Evolutionary conservation across 2,797 vertebrate genomes (phyloP), one percentile per base, ranked within the genome.

Genomic region (Eurystomus glaucurus): DNA sequence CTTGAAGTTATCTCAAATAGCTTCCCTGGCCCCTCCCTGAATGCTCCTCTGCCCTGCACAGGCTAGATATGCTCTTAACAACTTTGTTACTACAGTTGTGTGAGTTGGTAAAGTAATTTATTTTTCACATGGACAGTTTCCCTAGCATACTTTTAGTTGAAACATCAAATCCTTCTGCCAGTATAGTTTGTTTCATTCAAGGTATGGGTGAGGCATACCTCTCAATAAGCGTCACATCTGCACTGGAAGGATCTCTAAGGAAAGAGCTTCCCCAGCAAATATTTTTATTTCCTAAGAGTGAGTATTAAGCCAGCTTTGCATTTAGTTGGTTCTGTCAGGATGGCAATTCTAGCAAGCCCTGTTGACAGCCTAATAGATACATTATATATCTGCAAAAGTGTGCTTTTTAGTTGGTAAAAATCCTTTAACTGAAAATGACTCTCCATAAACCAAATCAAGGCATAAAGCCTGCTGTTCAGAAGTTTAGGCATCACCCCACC

Each of bases 1-100:
- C 89, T 81, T 94, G 62, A 78, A 78, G 33, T 91, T 95, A 88
- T 89, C 85, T 88, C 86, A 74, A 35, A 81, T 23, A 74, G 9
- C 78, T 81, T 80, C 39, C 39, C 26, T 37, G 75, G 37, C 18
- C 31, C 60, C 60, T 83, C 52, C 48, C 19, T 11, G 23, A 33
- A 78, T n/a, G 71, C 85, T 83, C 43, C 39, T 91, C 45, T 78
- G 54, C 65, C 88, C 79, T 61, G 9, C 52, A 65, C 14, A 65
- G n/a, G 13, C 64, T 76, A 61, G 41, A 83, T 71, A 52, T 54
- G 18, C 55, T 79, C 28, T 83, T 87, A 81, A 90, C 46, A 83
- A 45, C 60, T 92, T 17, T 50, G 71, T 66, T 91, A 95, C 83
- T 75, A 68, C 16, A 54, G 20, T 37, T 61, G 33, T 41, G 68